phyloP scores from a whole-genome alignment of 2,797 vertebrate species.

The Numenius phaeopus region DNA sequence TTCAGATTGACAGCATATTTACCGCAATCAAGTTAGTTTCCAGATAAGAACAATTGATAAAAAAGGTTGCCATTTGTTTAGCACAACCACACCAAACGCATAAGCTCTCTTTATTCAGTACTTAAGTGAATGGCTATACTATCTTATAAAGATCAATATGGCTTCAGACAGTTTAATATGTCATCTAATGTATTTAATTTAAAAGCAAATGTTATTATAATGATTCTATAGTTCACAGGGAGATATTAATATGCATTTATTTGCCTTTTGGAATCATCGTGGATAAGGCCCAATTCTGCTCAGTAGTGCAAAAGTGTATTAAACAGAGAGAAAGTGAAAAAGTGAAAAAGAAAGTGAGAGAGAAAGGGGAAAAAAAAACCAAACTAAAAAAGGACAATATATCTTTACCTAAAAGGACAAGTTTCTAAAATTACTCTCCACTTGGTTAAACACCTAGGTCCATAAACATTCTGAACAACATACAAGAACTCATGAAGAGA shows the following conservation, averaged over 20 bases:
- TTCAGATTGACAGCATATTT: background rate
- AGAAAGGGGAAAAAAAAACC: accelerated
- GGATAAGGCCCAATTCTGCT: background rate
- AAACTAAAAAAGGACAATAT: background rate
- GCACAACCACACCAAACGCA: background rate
- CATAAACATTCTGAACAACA: background rate
- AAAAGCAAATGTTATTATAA: background rate
- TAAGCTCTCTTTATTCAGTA: background rate
- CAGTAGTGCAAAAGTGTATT: background rate
- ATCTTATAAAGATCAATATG: background rate
- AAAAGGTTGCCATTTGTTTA: background rate
- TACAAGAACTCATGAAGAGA: background rate
- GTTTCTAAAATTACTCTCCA: background rate
- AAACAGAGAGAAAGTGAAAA: background rate
- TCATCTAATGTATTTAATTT: background rate
- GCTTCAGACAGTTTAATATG: background rate
- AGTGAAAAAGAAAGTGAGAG: background rate
- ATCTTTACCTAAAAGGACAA: background rate
- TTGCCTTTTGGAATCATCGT: background rate
- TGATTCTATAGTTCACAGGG: background rate
- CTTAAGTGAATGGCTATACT: background rate
- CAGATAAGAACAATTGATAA: background rate
- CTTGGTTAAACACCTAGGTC: background rate
- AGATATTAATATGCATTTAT: background rate
- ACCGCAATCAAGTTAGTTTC: background rate